These are phyloP conservation scores for Phocoena phocoena DNA, from an alignment of 2,113 vertebrate species.

Conservation along the genomic window DNA sequence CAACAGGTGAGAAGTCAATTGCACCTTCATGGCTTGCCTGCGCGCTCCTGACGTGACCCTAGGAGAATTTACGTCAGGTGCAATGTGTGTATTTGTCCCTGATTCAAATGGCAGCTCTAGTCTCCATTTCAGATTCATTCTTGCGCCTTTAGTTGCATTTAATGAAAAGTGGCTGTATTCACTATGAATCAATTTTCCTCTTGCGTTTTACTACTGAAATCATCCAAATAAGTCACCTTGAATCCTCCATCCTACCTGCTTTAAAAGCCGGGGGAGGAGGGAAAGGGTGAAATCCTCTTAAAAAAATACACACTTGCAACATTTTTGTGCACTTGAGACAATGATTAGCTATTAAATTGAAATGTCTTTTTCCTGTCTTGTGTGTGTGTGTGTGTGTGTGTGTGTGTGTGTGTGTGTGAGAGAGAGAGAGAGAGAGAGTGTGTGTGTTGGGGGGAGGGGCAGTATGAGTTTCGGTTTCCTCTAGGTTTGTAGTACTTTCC, in stretches of 20 bases:
- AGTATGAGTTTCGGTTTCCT: background rate
- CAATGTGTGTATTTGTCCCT: slow-evolving; percentile 55
- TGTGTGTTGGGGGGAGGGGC: no score
- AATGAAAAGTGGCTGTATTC: slow-evolving; percentile 71
- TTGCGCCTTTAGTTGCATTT: slow-evolving; percentile 48
- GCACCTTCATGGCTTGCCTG: slow-evolving; percentile 50
- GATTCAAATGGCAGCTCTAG: slow-evolving; percentile 42
- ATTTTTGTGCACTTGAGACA: background rate
- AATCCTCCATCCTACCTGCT: slow-evolving; percentile 36
- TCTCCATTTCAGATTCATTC: slow-evolving; percentile 50
- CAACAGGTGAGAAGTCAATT: slow-evolving; percentile 55
- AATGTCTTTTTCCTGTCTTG: background rate
- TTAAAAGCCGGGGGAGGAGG: background rate
- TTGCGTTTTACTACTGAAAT: slow-evolving; percentile 72
- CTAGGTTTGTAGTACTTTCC: background rate
- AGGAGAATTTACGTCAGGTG: slow-evolving; percentile 64
- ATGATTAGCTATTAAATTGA: background rate
- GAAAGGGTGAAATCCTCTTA: background rate
- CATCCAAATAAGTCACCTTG: slow-evolving; percentile 64
- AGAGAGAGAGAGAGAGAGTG: no score
- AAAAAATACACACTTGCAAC: slow-evolving; percentile 13
- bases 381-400: background rate
- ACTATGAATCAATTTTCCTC: slow-evolving; percentile 51
- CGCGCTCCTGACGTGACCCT: slow-evolving; percentile 19
- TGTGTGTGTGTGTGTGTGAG: background rate